Evolutionary conservation across 2,797 vertebrate species (phyloP).

Genomic region (Uromys caudimaculatus): DNA sequence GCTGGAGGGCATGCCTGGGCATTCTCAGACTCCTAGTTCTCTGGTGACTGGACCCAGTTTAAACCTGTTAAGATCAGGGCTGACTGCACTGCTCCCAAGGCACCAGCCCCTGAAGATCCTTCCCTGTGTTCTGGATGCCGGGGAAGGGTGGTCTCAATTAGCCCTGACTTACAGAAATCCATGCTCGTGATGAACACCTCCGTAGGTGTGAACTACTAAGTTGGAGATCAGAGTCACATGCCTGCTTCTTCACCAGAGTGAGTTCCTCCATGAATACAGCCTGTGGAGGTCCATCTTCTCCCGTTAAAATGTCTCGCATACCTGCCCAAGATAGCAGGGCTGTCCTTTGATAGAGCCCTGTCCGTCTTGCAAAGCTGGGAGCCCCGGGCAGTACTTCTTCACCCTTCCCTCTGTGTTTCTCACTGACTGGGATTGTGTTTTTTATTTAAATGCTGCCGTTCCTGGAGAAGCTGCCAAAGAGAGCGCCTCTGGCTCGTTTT

Average conservation of each 20-base stretch:
- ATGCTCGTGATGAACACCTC: background rate
- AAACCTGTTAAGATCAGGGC: background rate
- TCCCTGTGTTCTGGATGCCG: background rate
- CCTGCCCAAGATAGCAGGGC: background rate
- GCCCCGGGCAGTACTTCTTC: background rate
- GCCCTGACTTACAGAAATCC: background rate
- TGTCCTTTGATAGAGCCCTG: background rate
- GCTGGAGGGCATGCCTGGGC: background rate
- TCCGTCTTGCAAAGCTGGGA: background rate
- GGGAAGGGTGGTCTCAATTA: background rate
- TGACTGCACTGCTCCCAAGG: background rate
- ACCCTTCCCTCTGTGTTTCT: slow-evolving; percentile 11
- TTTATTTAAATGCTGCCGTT: slow-evolving; percentile 58
- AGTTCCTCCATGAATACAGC: background rate
- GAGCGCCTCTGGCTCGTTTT: background rate
- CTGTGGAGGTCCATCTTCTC: background rate
- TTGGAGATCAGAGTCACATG: background rate
- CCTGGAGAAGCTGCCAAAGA: background rate
- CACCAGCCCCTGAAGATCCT: background rate
- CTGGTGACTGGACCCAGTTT: background rate
- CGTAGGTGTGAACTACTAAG: background rate
- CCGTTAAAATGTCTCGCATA: background rate
- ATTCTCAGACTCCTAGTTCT: slow-evolving; percentile 1
- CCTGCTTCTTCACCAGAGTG: background rate
- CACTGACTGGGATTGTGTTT: background rate